Evolutionary conservation across 2,888 invertebrate genomes (phyloP).

Genomic region (Gastrophysa polygoni): DNA sequence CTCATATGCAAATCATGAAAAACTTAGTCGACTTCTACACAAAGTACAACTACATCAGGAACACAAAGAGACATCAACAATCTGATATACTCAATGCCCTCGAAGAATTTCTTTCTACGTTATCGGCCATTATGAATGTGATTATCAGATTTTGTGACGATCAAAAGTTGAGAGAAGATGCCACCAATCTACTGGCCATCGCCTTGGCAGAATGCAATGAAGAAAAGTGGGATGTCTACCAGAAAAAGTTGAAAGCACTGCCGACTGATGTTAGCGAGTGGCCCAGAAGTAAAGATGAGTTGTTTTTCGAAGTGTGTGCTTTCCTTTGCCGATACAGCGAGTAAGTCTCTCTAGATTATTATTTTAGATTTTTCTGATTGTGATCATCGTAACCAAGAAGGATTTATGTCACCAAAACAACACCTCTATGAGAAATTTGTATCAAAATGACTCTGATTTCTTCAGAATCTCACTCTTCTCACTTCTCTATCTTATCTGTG

Average conservation of each 20-base stretch:
- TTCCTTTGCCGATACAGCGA: constrained; percentile 20
- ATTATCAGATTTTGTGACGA: constrained; percentile 12
- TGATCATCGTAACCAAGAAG: too few species aligned
- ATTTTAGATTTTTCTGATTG: too few species aligned
- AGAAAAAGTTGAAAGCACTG: constrained; percentile 13
- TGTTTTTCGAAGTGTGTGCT: constrained; percentile 25
- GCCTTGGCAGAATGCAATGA: constrained; percentile 12
- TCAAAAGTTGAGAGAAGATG: constrained; percentile 12
- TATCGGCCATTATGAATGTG: constrained; percentile 11
- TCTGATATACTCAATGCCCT: constrained; percentile 8
- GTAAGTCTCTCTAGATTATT: constrained; percentile 9
- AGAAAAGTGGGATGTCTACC: constrained; percentile 8
- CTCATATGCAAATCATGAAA: constrained; percentile 9
- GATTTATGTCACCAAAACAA: too few species aligned
- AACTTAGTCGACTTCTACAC: constrained; percentile 14
- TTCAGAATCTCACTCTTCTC: too few species aligned
- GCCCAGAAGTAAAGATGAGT: constrained; percentile 8
- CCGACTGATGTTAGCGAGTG: constrained; percentile 21
- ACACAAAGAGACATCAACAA: constrained; percentile 7
- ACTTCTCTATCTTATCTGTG: too few species aligned
- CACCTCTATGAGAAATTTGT: too few species aligned
- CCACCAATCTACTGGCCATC: constrained; percentile 20
- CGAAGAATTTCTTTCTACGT: neutral
- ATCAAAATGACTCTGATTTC: too few species aligned
- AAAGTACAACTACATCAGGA: constrained; percentile 13